A percentile compares a stretch with the other conserved stretches of the same genome.
Evolutionary conservation across 2,113 vertebrate genomes (phyloP).

Genomic region (Ciconia maguari): DNA sequence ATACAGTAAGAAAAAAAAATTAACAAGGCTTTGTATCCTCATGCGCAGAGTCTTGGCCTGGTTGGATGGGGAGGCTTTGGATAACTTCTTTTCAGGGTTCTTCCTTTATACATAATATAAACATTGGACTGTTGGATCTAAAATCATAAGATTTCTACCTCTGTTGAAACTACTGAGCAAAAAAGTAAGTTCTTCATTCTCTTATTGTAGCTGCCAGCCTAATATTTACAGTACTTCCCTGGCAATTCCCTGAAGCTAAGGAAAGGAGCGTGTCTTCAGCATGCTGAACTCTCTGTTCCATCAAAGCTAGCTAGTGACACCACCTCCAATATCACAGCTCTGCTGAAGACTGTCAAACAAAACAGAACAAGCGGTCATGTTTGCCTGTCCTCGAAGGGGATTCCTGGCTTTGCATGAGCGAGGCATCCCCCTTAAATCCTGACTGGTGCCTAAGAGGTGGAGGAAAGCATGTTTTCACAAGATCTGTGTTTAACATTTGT

Average conservation of each 20-base stretch:
- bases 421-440: background rate
- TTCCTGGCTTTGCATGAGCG: background rate
- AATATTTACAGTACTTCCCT: background rate
- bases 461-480: background rate
- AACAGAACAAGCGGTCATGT: fast-evolving
- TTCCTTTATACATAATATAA: background rate
- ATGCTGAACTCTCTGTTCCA: background rate
- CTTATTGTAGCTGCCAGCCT: background rate
- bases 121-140: background rate
- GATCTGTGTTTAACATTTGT: background rate
- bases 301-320: background rate
- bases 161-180: background rate
- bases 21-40: background rate
- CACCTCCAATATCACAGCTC: background rate
- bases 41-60: background rate
- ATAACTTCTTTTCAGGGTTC: background rate
- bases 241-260: background rate
- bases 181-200: background rate
- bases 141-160: background rate
- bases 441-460: background rate
- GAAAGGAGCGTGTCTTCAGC: background rate
- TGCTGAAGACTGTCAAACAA: background rate
- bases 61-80: background rate
- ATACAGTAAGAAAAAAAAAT: background rate
- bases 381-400: background rate